phyloP scores from a whole-genome alignment of 2,888 invertebrate genomes.

The Aspidapion aeneum region DNA sequence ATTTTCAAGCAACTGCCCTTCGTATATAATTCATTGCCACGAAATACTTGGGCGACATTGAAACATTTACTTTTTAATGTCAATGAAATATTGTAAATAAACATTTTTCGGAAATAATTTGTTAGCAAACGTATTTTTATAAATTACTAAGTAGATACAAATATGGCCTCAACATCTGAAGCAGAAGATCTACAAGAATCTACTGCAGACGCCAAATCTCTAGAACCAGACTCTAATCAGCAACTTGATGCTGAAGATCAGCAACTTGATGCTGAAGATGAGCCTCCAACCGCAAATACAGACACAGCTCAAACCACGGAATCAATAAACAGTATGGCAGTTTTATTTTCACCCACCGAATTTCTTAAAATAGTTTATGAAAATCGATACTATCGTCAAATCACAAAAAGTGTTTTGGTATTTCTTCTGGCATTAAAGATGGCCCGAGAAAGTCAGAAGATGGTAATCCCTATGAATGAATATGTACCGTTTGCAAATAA shows the following conservation, averaged over 20 bases:
- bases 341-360: conserved; percentile 11
- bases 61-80: too few species aligned
- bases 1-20: too few species aligned
- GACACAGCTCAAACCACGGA: background rate
- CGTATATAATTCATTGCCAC: too few species aligned
- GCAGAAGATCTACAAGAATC: background rate
- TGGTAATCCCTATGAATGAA: conserved; percentile 32
- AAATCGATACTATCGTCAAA: conserved; percentile 27
- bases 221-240: background rate
- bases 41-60: too few species aligned
- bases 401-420: conserved; percentile 28
- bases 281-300: background rate
- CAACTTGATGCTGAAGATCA: background rate
- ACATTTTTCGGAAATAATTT: too few species aligned
- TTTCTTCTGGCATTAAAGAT: conserved; percentile 32
- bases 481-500: conserved; percentile 31
- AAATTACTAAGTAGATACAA: too few species aligned
- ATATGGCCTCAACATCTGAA: background rate
- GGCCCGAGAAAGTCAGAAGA: conserved; percentile 30
- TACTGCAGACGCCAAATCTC: background rate
- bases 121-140: too few species aligned
- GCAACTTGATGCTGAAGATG: background rate
- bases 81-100: too few species aligned
- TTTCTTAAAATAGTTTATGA: conserved; percentile 17
- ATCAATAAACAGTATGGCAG: background rate